Evolutionary conservation across 2,113 vertebrate species (phyloP), one percentile per base, ranked within the genome.

Genomic region (Cavia porcellus): DNA sequence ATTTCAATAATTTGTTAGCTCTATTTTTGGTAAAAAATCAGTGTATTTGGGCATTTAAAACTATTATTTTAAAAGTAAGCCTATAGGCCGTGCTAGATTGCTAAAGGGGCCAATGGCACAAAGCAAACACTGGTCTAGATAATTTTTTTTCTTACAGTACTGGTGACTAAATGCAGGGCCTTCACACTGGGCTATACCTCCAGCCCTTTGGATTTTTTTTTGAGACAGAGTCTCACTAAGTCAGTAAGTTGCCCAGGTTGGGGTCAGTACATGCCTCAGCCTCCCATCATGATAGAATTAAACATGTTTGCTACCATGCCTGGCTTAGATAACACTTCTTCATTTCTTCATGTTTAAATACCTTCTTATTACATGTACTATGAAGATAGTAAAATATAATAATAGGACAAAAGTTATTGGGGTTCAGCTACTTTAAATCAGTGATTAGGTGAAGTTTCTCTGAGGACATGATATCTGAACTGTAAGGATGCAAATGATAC

Each of bases 21-120:
- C 19, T 89, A 92, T 68, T 89, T 89, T 80, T 91, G 20, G 50
- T 89, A n/a, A 55, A 89, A 70, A 86, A 83, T 1, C 82, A 55
- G 50, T 42, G 17, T 85, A 90, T 74, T 80, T 92, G 74, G 74
- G 75, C 30, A 94, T 85, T 94, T 93, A 68, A 83, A 90, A 80
- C 38, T 25, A 10, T 82, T 95, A 83, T 79, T 90, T 75, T 86
- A 85, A 95, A n/a, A 90, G 97, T 50, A 52, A 95, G 38, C 30
- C 38, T 55, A 57, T 2, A 80, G 55, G 32, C 22, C n/a, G 96
- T 55, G 74, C 13, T 61, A 89, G 72, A 72, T 59, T 86, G 62
- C 35, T 74, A 84, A 87, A 52, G 42, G 45, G 72, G 30, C 6
- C 81, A 90, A 90, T 9, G 45, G n/a, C 82, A 96, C 86, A 96